phyloP scores from a whole-genome alignment of 1,140 invertebrate species.

The Brachionus koreanus region DNA sequence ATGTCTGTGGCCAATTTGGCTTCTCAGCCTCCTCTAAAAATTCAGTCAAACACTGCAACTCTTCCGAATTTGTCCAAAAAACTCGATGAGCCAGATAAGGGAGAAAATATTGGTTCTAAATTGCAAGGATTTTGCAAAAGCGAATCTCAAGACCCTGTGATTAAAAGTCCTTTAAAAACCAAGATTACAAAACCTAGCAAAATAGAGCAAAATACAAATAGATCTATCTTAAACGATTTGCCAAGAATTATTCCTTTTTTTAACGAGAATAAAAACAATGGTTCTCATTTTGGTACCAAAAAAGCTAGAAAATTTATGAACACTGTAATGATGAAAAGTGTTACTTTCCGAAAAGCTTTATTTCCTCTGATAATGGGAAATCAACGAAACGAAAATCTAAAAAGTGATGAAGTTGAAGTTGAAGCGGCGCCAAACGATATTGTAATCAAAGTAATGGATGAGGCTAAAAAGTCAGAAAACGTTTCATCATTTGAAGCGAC shows the following conservation, averaged over 20 bases:
- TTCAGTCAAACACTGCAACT: not conserved
- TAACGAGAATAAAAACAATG: not conserved
- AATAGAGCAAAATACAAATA: not conserved
- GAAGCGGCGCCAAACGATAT: not conserved
- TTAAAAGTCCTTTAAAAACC: not conserved
- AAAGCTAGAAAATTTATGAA: slow-evolving; percentile 36
- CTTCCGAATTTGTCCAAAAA: not conserved
- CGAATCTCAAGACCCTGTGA: not conserved
- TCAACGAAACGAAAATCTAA: not conserved
- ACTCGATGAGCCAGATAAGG: not conserved
- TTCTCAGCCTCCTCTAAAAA: not conserved
- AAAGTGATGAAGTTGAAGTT: not conserved
- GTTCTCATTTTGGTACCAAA: not conserved
- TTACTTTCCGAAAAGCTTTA: not conserved
- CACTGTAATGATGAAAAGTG: slow-evolving; percentile 34
- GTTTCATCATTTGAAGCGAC: not conserved
- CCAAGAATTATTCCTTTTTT: slow-evolving; percentile 24
- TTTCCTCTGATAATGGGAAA: slow-evolving; percentile 12
- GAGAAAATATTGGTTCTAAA: not conserved
- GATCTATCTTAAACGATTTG: not conserved
- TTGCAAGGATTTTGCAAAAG: not conserved
- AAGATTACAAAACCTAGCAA: not conserved
- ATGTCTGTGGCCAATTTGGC: slow-evolving; percentile 16
- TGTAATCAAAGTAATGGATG: not conserved
- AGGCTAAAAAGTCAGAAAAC: not conserved